Evolutionary conservation across 2,113 vertebrate genomes (phyloP), one percentile per base, ranked within the genome.

Genomic region (Bujurquina vittata): DNA sequence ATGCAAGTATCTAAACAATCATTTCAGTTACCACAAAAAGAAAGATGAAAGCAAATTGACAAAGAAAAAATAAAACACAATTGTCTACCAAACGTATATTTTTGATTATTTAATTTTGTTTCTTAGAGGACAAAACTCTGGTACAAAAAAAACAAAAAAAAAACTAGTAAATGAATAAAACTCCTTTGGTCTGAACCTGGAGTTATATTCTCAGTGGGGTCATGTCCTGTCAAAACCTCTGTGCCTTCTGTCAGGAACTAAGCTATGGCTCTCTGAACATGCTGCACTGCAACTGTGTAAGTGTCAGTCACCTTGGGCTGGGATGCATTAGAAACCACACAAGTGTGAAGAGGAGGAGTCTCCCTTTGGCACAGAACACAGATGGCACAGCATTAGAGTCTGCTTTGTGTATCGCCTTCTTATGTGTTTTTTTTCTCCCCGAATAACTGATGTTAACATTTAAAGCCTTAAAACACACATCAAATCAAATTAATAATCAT

Each of bases 271-370:
- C 92, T 91, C 81, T 89, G 92, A 93, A 85, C 88, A 90, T 75
- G 88, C 89, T 86, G 90, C 86, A 78, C 75, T 79, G 88, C 81
- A 87, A 81, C 88, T 84, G 83, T 92, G 91, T 92, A 88, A 88
- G 91, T 92, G 93, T 93, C 94, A 94, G 67, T 92, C 90, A 92
- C 89, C 87, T 92, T 90, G 88, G 85, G 83, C 84, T 75, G 54
- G 81, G 85, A 87, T 89, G 84, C 79, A 80, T 76, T 90, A 55
- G 78, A 93, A 92, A 87, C 81, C 89, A 92, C 90, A 89, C 86
- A 87, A 81, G 87, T 92, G 85, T 89, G 93, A 91, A 92, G 73
- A 83, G 58, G 75, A 88, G 61, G 65, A 86, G 72, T 84, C 83
- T 88, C 84, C 88, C 84, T 87, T 82, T 87, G 92, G 91, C 89